Base-by-base conservation (phyloP, 2,797 vertebrate species). In the Enteromius thamalakanensis region DNA sequence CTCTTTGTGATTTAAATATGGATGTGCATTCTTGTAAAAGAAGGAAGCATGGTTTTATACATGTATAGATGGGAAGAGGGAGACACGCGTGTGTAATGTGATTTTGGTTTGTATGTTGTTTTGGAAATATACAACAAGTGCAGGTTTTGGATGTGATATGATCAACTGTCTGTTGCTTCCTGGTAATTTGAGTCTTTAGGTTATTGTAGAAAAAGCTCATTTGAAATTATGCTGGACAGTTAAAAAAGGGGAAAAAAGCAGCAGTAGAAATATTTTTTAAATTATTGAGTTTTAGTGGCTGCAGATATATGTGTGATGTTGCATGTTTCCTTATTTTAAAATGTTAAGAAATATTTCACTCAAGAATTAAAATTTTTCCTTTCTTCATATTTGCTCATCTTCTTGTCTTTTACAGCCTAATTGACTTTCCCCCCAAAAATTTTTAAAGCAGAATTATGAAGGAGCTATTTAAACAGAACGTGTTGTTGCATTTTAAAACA, bases 1-100 rank as follows among this genome's bases (percentile, higher is more conserved):
- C 76, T 68, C 51, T 45, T 49, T 60, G 37, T 86, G 81, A 87
- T 76, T 85, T 72, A 84, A 84, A 60, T 72, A 62, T 81, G 64
- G 26, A 51, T 81, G 32, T 47, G 45, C 32, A 17, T 68, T 69
- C 32, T 37, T 62, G 47, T 65, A 14, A 53, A 71, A 42, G 26
- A 68, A 67, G 62, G 67, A 75, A 47, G 42, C 45, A n/a, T 76
- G 55, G 40, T 72, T 53, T 53, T 71, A 21, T 15, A 75, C 1
- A 47, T 68, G n/a, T 47, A 15, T 65, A 23, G 26, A 23, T 64
- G 72, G 6, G 26, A 15, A 47, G 4, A 64, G 8, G 5, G 5
- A 53, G 8, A 53, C 15, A 67, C 40, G 60, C 3, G 1, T n/a
- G 8, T 26, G 58, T 58, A 29, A 49, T 80, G 37, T 40, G 21